These are phyloP conservation scores for Benthosema pterotum DNA, from an alignment of 2,797 vertebrate genomes.

Conservation along the genomic window DNA sequence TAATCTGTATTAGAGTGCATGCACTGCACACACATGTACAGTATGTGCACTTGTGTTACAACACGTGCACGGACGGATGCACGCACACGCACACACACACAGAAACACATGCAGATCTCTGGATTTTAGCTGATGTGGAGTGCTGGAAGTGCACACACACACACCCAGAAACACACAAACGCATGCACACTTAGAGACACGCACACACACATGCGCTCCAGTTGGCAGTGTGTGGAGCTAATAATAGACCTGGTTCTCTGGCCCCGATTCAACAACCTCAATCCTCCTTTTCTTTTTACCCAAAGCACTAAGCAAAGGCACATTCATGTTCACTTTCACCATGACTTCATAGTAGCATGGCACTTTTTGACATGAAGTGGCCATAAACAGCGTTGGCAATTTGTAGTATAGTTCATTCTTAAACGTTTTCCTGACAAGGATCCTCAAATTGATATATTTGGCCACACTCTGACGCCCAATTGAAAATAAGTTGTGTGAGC, in stretches of 20 bases:
- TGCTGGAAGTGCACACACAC: conserved; percentile 29
- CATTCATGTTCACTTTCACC: conserved; percentile 8
- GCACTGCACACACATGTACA: not conserved
- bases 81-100: not conserved
- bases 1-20: no score
- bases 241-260: conserved; percentile 57
- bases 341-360: conserved; percentile 17
- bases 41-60: no score
- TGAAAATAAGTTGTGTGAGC: no score
- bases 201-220: conserved; percentile 51
- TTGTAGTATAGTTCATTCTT: no score
- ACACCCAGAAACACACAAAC: conserved; percentile 19
- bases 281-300: conserved; percentile 31
- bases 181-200: conserved; percentile 16
- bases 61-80: no score
- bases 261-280: conserved; percentile 45
- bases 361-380: conserved; percentile 16
- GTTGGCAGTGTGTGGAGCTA: conserved; percentile 59
- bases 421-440: no score
- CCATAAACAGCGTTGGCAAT: no score
- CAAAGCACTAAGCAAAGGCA: conserved; percentile 20
- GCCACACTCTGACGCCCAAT: no score
- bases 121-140: conserved; percentile 38
- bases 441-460: no score
- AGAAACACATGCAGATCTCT: conserved; percentile 23